These are phyloP conservation scores for Mastacembelus armatus DNA, from an alignment of 2,797 vertebrate genomes.

Conservation along the genomic window DNA sequence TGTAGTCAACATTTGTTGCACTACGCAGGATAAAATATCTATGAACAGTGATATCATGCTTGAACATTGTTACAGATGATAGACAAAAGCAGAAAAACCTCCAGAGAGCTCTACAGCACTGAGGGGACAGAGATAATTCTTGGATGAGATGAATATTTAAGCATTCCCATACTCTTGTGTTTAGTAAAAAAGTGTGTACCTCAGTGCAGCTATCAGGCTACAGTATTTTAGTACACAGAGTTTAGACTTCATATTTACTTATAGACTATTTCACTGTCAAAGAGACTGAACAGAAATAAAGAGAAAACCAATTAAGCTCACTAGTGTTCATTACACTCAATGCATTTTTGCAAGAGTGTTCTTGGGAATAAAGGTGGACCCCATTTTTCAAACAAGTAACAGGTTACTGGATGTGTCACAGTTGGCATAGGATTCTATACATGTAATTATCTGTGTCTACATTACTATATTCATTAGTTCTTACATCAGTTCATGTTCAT, in stretches of 20 bases:
- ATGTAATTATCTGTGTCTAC: constrained; percentile 21
- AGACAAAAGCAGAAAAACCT: neutral
- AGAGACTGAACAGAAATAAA: neutral
- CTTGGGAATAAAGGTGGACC: neutral
- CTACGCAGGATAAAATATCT: constrained; percentile 6
- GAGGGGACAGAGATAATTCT: neutral
- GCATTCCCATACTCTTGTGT: neutral
- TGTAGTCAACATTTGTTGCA: constrained; percentile 12
- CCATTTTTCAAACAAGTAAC: constrained; percentile 17
- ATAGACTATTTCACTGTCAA: neutral
- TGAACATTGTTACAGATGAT: constrained; percentile 14
- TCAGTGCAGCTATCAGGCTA: neutral
- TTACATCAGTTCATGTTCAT: constrained; percentile 27
- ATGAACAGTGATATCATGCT: neutral
- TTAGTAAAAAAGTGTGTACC: neutral
- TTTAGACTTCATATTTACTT: neutral
- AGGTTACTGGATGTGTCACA: constrained; percentile 7
- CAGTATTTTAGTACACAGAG: neutral
- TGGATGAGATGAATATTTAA: neutral
- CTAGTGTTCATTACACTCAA: neutral
- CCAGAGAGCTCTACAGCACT: constrained; percentile 8
- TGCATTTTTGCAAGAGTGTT: neutral
- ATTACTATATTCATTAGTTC: constrained; percentile 24
- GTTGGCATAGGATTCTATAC: neutral
- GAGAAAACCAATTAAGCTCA: neutral